Conservation (phyloP, 2,113 vertebrate species). For the Motacilla alba region DNA sequence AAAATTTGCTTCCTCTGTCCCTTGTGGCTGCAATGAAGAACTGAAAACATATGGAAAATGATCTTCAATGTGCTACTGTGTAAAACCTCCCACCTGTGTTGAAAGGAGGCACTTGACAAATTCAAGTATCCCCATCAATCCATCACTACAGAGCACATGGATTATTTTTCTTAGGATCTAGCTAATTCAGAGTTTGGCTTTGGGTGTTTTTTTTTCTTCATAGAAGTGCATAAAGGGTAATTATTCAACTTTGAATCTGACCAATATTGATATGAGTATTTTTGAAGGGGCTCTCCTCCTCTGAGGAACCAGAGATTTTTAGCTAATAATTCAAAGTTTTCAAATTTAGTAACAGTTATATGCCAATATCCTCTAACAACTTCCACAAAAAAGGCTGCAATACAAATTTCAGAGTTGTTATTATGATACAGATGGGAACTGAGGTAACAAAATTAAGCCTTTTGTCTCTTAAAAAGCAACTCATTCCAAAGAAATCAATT, state of each 20-base stretch:
- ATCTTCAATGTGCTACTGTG: not conserved
- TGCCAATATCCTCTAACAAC: not conserved
- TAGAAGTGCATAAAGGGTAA: not conserved
- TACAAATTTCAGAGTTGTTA: not conserved
- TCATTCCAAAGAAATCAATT: not conserved
- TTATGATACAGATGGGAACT: not conserved
- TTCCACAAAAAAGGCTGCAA: not conserved
- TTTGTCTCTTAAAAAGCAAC: not conserved
- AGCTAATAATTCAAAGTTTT: not conserved
- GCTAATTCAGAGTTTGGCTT: not conserved
- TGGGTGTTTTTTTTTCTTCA: not conserved
- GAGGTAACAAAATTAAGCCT: not conserved
- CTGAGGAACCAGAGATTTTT: not conserved
- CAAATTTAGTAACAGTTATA: not conserved
- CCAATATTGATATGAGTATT: not conserved
- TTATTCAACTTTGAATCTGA: not conserved
- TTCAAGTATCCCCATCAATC: not conserved
- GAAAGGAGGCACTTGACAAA: not conserved
- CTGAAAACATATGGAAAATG: not conserved
- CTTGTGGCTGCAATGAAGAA: not conserved
- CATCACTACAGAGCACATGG: not conserved
- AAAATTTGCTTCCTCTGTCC: not conserved
- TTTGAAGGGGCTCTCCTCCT: not conserved
- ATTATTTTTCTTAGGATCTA: not conserved
- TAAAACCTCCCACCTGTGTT: not conserved